Evolutionary conservation across 2,888 invertebrate species (phyloP), one percentile per base, ranked within the genome.

Genomic region (Isotomurus palustris): DNA sequence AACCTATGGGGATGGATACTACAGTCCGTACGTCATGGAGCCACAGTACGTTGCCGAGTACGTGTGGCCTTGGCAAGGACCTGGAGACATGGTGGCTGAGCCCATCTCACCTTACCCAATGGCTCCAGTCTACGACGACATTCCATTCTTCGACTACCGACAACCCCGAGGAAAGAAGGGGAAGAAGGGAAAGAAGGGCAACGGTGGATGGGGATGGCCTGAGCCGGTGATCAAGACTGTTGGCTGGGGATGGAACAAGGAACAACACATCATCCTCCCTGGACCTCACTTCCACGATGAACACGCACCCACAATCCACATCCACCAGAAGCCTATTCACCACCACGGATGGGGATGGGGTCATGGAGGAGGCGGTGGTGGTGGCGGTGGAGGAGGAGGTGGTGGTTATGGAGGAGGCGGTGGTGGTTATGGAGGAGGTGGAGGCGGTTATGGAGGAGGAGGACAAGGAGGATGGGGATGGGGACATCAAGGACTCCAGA

Each of bases 401-500:
- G 44, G 49, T 12, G 54, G 56, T 14, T 51, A 56, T 48, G 60
- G 60, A 24, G 51, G 56, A 48, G 55, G 58, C 2, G 49, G 50
- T n/a, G 56, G 58, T 2, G 58, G 56, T 14, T 28, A 32, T 10
- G 44, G 56, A 40, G 52, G 50, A 35, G 56, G 56, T 19, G 50
- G 51, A 8, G 56, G 56, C 2, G 57, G 57, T 24, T 54, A 61
- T 28, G 62, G 66, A 22, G 55, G 49, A 29, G 62, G 60, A 51
- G 64, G 52, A 21, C 41, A 56, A 43, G 53, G 52, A 4, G 56
- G 56, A 14, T 53, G 22, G 49, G n/a, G 59, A 66, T 49, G 64
- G 66, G 53, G 53, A 22, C 50, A 56, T 22, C 60, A 56, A 36
- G 49, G 48, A 1, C 60, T 55, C 35, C 50, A 56, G 35, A 29